phyloP scores from a whole-genome alignment of 2,888 invertebrate species.

The Heliconius aoede region DNA sequence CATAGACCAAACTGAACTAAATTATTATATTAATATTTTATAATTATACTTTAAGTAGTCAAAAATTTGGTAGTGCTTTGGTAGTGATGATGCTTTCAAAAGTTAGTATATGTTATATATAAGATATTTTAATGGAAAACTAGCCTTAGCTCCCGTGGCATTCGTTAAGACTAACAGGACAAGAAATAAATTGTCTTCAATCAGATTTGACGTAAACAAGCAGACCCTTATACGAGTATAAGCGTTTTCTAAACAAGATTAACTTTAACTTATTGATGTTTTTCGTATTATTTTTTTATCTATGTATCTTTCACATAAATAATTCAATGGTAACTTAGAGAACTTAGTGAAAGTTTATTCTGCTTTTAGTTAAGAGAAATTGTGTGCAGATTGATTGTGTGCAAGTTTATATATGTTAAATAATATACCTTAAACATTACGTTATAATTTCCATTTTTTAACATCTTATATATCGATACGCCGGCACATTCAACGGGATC shows the following conservation, averaged over 20 bases:
- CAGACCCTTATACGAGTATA: slow-evolving; percentile 10
- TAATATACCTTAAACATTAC: too few species aligned
- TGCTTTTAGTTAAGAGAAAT: too few species aligned
- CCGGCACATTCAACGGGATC: too few species aligned
- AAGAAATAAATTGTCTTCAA: slow-evolving; percentile 50
- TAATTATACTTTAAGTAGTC: not conserved
- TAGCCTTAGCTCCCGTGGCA: slow-evolving; percentile 47
- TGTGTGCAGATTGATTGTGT: too few species aligned
- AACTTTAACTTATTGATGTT: slow-evolving; percentile 9
- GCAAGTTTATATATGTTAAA: too few species aligned
- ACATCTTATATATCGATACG: too few species aligned
- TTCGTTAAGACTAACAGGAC: slow-evolving; percentile 60
- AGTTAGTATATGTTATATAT: not conserved
- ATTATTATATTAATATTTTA: not conserved
- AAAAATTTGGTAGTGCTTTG: not conserved
- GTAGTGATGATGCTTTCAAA: not conserved
- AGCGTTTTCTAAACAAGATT: slow-evolving; percentile 36
- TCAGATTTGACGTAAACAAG: slow-evolving; percentile 34
- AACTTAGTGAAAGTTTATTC: too few species aligned
- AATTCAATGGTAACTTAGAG: too few species aligned
- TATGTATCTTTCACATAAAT: not conserved
- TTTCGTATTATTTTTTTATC: not conserved
- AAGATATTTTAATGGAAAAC: not conserved
- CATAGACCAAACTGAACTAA: not conserved
- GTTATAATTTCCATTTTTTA: too few species aligned